These are phyloP conservation scores for Scleropages formosus DNA, from an alignment of 2,797 vertebrate genomes.

Conservation along the genomic window DNA sequence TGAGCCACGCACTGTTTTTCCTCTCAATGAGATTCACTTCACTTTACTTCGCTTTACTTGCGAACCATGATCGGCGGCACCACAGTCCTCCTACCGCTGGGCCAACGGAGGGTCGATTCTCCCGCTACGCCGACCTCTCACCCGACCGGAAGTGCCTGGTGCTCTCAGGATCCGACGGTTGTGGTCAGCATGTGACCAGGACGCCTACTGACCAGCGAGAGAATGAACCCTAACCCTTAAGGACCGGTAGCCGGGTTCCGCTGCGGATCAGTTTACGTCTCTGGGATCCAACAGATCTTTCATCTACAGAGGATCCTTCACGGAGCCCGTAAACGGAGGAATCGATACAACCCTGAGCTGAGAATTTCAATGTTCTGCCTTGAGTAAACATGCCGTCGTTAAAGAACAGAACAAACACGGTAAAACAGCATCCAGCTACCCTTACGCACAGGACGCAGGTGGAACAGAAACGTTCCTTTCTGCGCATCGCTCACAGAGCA, in stretches of 20 bases:
- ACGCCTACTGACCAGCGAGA: too few species aligned
- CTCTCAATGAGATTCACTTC: too few species aligned
- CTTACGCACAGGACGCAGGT: not conserved
- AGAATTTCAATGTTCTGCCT: not conserved
- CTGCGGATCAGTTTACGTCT: not conserved
- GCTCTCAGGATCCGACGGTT: too few species aligned
- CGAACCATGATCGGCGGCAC: not conserved
- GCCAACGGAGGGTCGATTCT: too few species aligned
- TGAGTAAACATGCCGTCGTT: not conserved
- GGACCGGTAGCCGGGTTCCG: too few species aligned
- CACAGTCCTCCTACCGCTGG: too few species aligned
- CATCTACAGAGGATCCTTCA: not conserved
- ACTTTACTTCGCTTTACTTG: too few species aligned
- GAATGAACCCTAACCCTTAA: too few species aligned
- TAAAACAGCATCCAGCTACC: not conserved
- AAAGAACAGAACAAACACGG: not conserved
- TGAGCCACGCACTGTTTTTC: too few species aligned
- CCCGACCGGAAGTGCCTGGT: too few species aligned
- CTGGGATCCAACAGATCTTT: not conserved
- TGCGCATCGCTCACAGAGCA: conserved; percentile 14
- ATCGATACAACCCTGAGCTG: conserved; percentile 11
- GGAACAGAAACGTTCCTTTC: not conserved
- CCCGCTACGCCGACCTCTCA: too few species aligned
- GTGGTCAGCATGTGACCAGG: too few species aligned
- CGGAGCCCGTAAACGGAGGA: not conserved